phyloP scores from a whole-genome alignment of 2,888 invertebrate species.

The Protophormia terraenovae region DNA sequence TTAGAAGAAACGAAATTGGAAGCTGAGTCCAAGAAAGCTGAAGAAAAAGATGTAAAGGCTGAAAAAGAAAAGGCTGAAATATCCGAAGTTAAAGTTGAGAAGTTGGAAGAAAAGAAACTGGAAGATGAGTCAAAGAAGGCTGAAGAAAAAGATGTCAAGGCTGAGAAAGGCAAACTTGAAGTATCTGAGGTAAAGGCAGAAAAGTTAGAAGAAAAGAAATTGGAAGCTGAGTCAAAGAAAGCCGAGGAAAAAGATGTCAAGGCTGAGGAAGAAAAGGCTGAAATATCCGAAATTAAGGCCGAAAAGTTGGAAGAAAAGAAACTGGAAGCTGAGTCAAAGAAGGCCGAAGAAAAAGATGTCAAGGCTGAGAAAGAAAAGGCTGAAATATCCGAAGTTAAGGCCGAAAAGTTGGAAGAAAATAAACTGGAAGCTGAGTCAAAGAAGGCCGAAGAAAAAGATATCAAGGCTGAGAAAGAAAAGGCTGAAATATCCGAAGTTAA shows the following conservation, averaged over 20 bases:
- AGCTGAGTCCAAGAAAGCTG: not conserved
- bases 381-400: slow-evolving; percentile 11
- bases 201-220: slow-evolving; percentile 8
- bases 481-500: slow-evolving; percentile 52
- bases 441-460: slow-evolving; percentile 27
- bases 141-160: not conserved
- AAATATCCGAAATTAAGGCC: slow-evolving; percentile 41
- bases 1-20: slow-evolving; percentile 23
- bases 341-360: slow-evolving; percentile 21
- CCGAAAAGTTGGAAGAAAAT: slow-evolving; percentile 29
- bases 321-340: slow-evolving; percentile 30
- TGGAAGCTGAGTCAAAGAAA: not conserved
- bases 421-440: not conserved
- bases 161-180: not conserved
- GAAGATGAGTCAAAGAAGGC: not conserved
- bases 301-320: slow-evolving; percentile 31
- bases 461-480: slow-evolving; percentile 5
- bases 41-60: not conserved
- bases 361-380: slow-evolving; percentile 8
- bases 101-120: slow-evolving; percentile 21
- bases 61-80: not conserved
- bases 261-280: not conserved
- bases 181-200: slow-evolving; percentile 16
- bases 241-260: not conserved
- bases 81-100: slow-evolving; percentile 16